These are phyloP conservation scores for Lymantria dispar DNA, from an alignment of 2,888 invertebrate genomes.

Conservation along the genomic window DNA sequence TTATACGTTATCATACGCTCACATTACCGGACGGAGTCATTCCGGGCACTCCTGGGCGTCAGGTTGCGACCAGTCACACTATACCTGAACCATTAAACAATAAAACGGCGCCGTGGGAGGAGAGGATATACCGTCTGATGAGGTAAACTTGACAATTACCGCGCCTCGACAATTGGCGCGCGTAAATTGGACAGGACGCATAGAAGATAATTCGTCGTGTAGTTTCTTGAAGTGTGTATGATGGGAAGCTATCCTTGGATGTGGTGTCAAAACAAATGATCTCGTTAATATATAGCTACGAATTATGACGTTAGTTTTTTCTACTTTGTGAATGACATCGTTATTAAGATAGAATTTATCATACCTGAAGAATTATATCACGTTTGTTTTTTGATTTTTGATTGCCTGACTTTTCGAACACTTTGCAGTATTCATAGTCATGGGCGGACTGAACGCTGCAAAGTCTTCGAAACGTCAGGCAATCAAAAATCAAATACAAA, in stretches of 20 bases:
- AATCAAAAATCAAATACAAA: too few species aligned
- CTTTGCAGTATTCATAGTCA: too few species aligned
- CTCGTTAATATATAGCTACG: neutral
- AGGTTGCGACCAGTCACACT: constrained; percentile 29
- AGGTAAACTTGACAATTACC: constrained; percentile 59
- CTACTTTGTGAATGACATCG: neutral
- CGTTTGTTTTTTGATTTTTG: too few species aligned
- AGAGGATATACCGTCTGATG: constrained; percentile 67
- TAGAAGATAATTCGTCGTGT: constrained; percentile 12
- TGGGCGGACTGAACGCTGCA: too few species aligned
- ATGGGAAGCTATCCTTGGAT: constrained; percentile 1
- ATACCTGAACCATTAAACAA: constrained; percentile 34
- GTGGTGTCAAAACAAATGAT: constrained; percentile 5
- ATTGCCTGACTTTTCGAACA: too few species aligned
- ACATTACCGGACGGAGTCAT: constrained; percentile 17
- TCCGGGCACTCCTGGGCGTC: constrained; percentile 14
- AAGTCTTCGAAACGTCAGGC: too few species aligned
- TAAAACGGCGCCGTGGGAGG: constrained; percentile 47
- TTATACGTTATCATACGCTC: neutral
- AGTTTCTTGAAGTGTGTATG: constrained; percentile 7
- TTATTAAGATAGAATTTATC: too few species aligned
- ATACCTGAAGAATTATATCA: too few species aligned
- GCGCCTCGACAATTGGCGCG: constrained; percentile 29
- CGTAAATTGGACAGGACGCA: constrained; percentile 20
- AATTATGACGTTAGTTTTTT: neutral